phyloP scores from a whole-genome alignment of 1,140 invertebrate genomes.

The Camponotus floridanus region DNA sequence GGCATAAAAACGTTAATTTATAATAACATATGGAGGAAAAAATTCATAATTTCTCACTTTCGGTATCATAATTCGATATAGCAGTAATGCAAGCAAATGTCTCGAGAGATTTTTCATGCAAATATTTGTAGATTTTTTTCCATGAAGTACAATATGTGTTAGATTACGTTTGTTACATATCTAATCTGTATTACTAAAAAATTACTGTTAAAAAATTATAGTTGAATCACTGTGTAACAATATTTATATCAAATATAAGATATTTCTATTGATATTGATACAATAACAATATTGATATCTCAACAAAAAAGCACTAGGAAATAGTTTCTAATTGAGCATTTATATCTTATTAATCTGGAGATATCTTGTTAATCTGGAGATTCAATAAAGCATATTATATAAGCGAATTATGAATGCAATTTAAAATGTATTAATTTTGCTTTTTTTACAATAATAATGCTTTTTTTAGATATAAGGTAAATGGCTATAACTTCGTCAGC shows the following conservation, averaged over 20 bases:
- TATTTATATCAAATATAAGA: not conserved
- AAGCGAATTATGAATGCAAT: not conserved
- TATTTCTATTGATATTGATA: not conserved
- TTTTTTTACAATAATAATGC: not conserved
- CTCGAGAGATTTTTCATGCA: too few species aligned
- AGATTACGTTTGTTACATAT: not conserved
- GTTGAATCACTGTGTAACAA: not conserved
- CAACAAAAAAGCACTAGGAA: not conserved
- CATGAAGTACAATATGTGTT: too few species aligned
- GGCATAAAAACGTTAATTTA: too few species aligned
- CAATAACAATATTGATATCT: not conserved
- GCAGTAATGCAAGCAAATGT: too few species aligned
- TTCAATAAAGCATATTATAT: not conserved
- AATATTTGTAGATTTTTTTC: too few species aligned
- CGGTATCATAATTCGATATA: too few species aligned
- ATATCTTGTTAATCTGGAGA: not conserved
- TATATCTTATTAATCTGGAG: too few species aligned
- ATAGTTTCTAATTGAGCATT: not conserved
- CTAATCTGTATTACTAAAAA: not conserved
- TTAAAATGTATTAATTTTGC: not conserved
- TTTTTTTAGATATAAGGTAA: slow-evolving; percentile 1
- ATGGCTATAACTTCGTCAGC: too few species aligned
- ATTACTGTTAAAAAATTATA: not conserved
- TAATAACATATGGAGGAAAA: too few species aligned
- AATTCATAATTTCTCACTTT: too few species aligned